Conservation (phyloP, 2,113 vertebrate genomes). For the Aramus guarauna region DNA sequence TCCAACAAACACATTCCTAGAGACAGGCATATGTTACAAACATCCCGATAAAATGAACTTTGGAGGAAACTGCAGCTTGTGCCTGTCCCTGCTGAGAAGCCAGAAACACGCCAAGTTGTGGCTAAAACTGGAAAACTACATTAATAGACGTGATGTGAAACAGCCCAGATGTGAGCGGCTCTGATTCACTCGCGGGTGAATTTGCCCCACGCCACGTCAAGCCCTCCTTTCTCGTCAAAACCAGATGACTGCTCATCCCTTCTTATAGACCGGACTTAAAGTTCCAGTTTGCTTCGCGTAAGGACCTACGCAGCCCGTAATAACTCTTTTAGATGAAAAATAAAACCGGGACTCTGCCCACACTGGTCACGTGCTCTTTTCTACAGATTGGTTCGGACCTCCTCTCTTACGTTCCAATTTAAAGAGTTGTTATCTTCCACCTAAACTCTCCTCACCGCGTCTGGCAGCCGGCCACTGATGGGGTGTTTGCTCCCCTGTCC, state of each 20-base stretch:
- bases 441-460: neutral
- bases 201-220: fast-evolving
- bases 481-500: neutral
- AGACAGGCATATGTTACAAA: slow-evolving; percentile 29
- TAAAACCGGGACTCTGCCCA: neutral
- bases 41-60: neutral
- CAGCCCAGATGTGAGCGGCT: neutral
- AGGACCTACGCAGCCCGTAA: neutral
- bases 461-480: fast-evolving
- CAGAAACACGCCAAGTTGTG: neutral
- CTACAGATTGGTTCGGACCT: neutral
- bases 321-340: neutral
- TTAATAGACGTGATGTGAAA: neutral
- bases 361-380: fast-evolving
- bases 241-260: neutral
- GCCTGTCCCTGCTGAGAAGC: slow-evolving; percentile 1
- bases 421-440: neutral
- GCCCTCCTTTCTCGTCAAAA: neutral
- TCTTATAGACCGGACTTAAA: neutral
- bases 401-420: neutral
- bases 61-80: neutral
- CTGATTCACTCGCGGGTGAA: fast-evolving
- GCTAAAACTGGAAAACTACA: neutral
- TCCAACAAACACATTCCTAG: neutral
- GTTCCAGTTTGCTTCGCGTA: neutral